phyloP scores from a whole-genome alignment of 2,888 invertebrate species.

The Torymus tubicola region DNA sequence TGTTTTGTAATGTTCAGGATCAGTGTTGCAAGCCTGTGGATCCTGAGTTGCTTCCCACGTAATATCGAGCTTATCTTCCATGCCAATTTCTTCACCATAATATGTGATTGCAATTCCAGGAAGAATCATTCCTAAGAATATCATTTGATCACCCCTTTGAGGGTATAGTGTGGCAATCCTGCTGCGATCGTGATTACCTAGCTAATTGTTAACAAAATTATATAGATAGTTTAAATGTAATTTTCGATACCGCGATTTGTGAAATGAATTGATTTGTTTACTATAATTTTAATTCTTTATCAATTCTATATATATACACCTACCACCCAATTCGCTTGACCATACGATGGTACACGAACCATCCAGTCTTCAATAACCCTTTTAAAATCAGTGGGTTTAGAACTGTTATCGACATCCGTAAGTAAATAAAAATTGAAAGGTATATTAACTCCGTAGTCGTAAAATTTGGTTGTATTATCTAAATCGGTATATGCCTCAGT shows the following conservation, averaged over 20 bases:
- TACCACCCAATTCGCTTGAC: slow-evolving; percentile 87
- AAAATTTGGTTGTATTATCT: slow-evolving; percentile 82
- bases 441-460: slow-evolving; percentile 84
- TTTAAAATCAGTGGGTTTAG: slow-evolving; percentile 81
- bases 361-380: slow-evolving; percentile 82
- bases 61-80: slow-evolving; percentile 79
- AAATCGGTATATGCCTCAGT: slow-evolving; percentile 85
- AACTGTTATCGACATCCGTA: slow-evolving; percentile 78
- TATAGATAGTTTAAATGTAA: no score
- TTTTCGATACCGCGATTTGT: no score
- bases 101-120: slow-evolving; percentile 92
- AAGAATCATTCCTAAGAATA: slow-evolving; percentile 88
- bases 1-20: slow-evolving; percentile 79
- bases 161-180: slow-evolving; percentile 84
- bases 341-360: slow-evolving; percentile 69
- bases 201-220: slow-evolving; percentile 70
- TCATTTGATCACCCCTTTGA: slow-evolving; percentile 85
- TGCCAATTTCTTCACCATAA: slow-evolving; percentile 90
- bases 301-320: slow-evolving; percentile 64
- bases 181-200: slow-evolving; percentile 88
- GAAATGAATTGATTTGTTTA: no score
- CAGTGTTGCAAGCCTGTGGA: slow-evolving; percentile 79
- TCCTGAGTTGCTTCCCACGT: slow-evolving; percentile 79
- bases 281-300: no score
- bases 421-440: slow-evolving; percentile 89